phyloP scores from a whole-genome alignment of 2,797 vertebrate species.

The Catostomus latipinnis region DNA sequence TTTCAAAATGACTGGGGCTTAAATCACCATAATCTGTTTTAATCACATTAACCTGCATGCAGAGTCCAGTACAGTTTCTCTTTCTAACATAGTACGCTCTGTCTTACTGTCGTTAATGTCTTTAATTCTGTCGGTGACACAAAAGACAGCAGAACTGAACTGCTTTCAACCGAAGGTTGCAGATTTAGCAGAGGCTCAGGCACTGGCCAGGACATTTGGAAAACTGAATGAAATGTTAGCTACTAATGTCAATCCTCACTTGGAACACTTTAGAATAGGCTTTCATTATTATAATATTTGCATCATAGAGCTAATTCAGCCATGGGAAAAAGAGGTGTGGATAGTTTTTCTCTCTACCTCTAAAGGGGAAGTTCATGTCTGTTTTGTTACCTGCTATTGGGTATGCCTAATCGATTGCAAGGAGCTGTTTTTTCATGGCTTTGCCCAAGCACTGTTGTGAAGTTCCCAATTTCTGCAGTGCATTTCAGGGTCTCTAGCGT shows the following conservation, averaged over 20 bases:
- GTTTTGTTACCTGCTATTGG: too few relatives aligned
- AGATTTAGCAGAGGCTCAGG: neutral
- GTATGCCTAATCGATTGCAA: too few relatives aligned
- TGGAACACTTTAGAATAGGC: too few relatives aligned
- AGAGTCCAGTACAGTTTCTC: too few relatives aligned
- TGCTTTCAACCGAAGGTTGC: neutral
- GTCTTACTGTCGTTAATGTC: constrained; percentile 16
- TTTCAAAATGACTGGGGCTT: too few relatives aligned
- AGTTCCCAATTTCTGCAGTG: neutral
- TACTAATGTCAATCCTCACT: neutral
- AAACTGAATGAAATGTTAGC: neutral
- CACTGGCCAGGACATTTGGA: neutral
- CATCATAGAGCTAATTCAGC: too few relatives aligned
- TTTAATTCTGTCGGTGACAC: constrained; percentile 16
- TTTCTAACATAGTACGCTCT: neutral
- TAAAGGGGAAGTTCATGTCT: neutral
- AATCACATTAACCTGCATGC: too few relatives aligned
- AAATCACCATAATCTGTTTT: too few relatives aligned
- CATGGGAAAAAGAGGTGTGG: too few relatives aligned
- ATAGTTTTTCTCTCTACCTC: neutral
- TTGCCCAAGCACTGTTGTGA: neutral
- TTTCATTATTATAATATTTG: too few relatives aligned
- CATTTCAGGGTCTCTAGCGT: neutral
- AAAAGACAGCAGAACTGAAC: constrained; percentile 15
- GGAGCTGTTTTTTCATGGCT: neutral